phyloP scores from a whole-genome alignment of 2,113 vertebrate genomes.

The Tychaedon coryphoeus region DNA sequence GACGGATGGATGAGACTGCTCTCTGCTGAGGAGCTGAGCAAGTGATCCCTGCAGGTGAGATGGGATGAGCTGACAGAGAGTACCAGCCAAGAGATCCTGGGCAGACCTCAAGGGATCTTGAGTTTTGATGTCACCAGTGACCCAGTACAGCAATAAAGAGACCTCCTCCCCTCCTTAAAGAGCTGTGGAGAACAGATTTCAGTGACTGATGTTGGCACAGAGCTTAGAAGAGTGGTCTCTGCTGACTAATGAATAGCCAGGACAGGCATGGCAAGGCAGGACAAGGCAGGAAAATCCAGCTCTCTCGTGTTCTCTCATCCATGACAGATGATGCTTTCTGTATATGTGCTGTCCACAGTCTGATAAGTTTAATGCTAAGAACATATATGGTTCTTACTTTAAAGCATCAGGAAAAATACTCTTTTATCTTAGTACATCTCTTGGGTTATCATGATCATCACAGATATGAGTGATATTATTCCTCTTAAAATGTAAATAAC shows the following conservation, averaged over 20 bases:
- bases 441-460: not conserved
- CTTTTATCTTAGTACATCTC: not conserved
- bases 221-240: not conserved
- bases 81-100: not conserved
- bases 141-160: not conserved
- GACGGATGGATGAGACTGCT: not conserved
- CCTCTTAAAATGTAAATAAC: not conserved
- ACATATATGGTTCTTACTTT: not conserved
- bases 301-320: not conserved
- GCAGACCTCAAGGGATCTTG: not conserved
- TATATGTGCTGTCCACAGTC: not conserved
- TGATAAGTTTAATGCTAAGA: not conserved
- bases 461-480: not conserved
- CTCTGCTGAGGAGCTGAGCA: accelerated
- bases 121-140: not conserved
- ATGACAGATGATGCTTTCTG: not conserved
- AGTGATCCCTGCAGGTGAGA: not conserved
- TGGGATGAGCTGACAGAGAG: not conserved
- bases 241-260: not conserved
- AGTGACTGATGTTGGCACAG: not conserved
- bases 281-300: not conserved
- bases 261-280: not conserved
- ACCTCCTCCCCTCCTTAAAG: not conserved
- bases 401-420: not conserved
- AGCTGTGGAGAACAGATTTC: not conserved